Conservation (phyloP, 2,113 vertebrate genomes). For the Piprites chloris region DNA sequence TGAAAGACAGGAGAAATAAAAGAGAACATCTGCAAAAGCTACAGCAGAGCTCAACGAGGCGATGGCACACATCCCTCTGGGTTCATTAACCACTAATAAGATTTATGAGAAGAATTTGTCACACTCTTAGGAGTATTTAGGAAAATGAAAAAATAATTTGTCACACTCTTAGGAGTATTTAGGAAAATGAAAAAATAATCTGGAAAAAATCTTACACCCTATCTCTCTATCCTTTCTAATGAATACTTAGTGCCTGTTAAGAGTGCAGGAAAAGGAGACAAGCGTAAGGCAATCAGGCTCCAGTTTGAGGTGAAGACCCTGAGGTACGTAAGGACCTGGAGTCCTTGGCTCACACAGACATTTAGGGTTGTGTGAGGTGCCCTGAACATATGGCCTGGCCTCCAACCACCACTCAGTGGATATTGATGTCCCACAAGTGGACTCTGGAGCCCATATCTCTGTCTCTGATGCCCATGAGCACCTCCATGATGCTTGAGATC, state of each 20-base stretch:
- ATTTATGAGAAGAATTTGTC: neutral
- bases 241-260: neutral
- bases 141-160: neutral
- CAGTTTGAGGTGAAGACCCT: neutral
- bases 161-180: neutral
- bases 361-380: neutral
- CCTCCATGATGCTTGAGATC: neutral
- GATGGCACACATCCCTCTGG: neutral
- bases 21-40: neutral
- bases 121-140: neutral
- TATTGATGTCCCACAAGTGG: neutral
- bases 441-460: neutral
- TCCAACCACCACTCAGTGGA: neutral
- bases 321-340: neutral
- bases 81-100: neutral
- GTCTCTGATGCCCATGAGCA: neutral
- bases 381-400: neutral
- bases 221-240: neutral
- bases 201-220: neutral
- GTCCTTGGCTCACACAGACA: neutral
- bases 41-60: neutral
- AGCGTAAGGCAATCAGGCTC: fast-evolving
- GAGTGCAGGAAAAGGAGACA: neutral
- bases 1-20: neutral
- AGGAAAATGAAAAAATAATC: neutral